phyloP scores from a whole-genome alignment of 2,797 vertebrate genomes.

The Hephaestus fuliginosus region DNA sequence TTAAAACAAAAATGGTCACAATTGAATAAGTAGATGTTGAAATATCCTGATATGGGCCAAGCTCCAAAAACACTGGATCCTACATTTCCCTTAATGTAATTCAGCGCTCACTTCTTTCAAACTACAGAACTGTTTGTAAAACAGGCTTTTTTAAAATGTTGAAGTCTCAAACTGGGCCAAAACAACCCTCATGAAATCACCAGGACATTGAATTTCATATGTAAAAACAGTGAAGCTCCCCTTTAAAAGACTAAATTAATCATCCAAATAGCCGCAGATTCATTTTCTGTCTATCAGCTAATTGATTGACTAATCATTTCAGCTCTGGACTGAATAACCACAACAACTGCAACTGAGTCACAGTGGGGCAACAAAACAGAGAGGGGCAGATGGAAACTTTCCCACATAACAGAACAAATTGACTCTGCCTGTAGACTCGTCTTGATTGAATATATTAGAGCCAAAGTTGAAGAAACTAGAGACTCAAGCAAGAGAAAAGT shows the following conservation, averaged over 20 bases:
- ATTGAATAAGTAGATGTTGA: neutral
- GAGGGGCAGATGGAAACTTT: constrained; percentile 37
- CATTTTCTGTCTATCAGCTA: neutral
- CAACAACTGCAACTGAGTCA: constrained; percentile 19
- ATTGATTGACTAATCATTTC: neutral
- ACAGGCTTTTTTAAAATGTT: neutral
- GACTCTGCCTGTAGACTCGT: constrained; percentile 42
- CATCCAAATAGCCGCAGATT: neutral
- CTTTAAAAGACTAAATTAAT: neutral
- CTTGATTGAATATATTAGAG: constrained; percentile 48
- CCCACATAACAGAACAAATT: constrained; percentile 49
- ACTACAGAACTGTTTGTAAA: neutral
- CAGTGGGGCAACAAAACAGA: constrained; percentile 6
- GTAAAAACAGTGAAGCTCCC: neutral
- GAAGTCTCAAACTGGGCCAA: neutral
- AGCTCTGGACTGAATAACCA: neutral
- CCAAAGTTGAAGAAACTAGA: constrained; percentile 43
- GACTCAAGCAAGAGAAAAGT: constrained; percentile 43
- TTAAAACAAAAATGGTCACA: neutral
- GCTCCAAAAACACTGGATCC: neutral
- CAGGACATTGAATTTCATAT: neutral
- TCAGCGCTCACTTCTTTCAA: neutral
- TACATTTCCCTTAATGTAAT: constrained; percentile 11
- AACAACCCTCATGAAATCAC: neutral
- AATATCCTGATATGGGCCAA: neutral